These are phyloP conservation scores for Dynastes maya DNA, from an alignment of 2,888 invertebrate genomes.

Conservation along the genomic window DNA sequence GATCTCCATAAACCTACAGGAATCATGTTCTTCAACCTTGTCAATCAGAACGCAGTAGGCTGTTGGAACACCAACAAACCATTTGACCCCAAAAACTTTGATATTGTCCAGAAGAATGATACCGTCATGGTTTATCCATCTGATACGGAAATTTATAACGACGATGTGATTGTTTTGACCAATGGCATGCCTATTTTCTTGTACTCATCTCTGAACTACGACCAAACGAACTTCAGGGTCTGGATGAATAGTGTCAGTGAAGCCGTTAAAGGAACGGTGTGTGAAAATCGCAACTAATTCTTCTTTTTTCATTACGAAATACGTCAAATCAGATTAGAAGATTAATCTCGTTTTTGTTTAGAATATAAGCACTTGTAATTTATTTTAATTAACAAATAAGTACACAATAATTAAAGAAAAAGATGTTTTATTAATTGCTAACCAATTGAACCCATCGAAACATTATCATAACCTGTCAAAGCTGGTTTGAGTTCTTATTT, in stretches of 20 bases:
- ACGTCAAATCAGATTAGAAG: too few relatives aligned
- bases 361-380: too few relatives aligned
- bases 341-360: too few relatives aligned
- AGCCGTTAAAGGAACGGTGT: slow-evolving; percentile 68
- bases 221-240: slow-evolving; percentile 77
- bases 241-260: slow-evolving; percentile 71
- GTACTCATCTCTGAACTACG: slow-evolving; percentile 75
- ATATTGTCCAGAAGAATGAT: slow-evolving; percentile 75
- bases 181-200: slow-evolving; percentile 80
- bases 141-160: slow-evolving; percentile 77
- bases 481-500: too few relatives aligned
- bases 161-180: slow-evolving; percentile 80
- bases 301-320: neutral
- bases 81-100: slow-evolving; percentile 73
- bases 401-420: too few relatives aligned
- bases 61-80: slow-evolving; percentile 81
- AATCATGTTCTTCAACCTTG: slow-evolving; percentile 80
- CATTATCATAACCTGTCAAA: too few relatives aligned
- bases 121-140: slow-evolving; percentile 81
- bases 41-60: slow-evolving; percentile 80
- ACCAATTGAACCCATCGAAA: too few relatives aligned
- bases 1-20: slow-evolving; percentile 76
- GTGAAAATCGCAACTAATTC: slow-evolving; percentile 12
- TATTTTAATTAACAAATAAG: too few relatives aligned
- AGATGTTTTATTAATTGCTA: too few relatives aligned